Evolutionary conservation across 2,797 vertebrate genomes (phyloP), one percentile per base, ranked within the genome.

Genomic region (Acanthurus tractus): DNA sequence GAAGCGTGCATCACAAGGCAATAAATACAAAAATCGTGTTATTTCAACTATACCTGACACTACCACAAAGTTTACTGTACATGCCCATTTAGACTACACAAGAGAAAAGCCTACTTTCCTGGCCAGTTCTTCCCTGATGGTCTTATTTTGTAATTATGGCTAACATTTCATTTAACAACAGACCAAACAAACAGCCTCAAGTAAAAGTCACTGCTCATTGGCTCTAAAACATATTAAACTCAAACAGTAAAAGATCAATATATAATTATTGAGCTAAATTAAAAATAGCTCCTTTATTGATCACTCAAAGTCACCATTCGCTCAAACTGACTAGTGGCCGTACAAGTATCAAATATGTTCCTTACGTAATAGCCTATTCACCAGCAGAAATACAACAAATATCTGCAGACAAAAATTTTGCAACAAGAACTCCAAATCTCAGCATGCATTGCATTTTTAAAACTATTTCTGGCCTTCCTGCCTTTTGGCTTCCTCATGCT

Each of bases 381-480:
- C 29, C 67, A 8, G 55, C 12, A 40, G 13, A 59, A 25, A 15
- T 38, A 69, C 18, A 18, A 18, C 11, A 59, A 55, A 29, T 18
- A 17, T 49, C 38, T n/a, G 23, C n/a, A 45, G 18, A 22, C n/a
- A 64, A 17, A 56, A 67, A 52, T 50, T 42, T 53, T 8, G 10
- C 6, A 38, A 18, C 6, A 14, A 45, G 23, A 63, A 57, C 23
- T 34, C 22, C 0, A 7, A 63, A 53, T 63, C 56, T 63, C 62
- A 78, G 54, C 34, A 64, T 42, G 57, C 45, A 34, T 40, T 8
- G 36, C 36, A 65, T 38, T 40, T 74, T 50, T 73, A 87, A 50
- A 76, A 54, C 56, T 23, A 74, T 74, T 84, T 74, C 83, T 77
- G 87, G 80, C 44, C 46, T 90, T 86, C 87, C 82, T 84, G 73